A percentile compares a stretch with the other conserved stretches of the same genome.
phyloP scores from a whole-genome alignment of 2,888 invertebrate species.

The Amiota minor region DNA sequence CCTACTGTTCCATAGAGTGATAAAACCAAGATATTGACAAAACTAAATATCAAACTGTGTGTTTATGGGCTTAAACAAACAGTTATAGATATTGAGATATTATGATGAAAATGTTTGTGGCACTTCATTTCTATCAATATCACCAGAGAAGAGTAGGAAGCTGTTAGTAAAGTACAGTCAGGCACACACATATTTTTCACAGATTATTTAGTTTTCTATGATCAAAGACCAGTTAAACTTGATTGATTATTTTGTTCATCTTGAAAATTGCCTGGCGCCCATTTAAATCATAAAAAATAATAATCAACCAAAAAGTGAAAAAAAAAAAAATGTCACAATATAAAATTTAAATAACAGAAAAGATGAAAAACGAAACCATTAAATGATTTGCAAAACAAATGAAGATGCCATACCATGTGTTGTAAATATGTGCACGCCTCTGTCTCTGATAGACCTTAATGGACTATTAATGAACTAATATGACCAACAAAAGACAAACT shows the following conservation, averaged over 20 bases:
- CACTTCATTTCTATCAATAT: too few species aligned
- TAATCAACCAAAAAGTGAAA: not conserved
- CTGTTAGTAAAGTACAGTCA: too few species aligned
- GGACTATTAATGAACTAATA: conserved; percentile 7
- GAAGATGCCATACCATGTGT: not conserved
- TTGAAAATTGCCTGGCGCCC: not conserved
- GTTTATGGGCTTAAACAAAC: too few species aligned
- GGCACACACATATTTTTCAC: too few species aligned
- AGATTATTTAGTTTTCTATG: too few species aligned
- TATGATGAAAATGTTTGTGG: too few species aligned
- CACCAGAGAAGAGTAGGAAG: too few species aligned
- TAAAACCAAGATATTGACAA: too few species aligned
- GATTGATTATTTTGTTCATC: not conserved
- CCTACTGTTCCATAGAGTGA: too few species aligned
- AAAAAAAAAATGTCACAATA: not conserved
- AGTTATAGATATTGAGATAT: too few species aligned
- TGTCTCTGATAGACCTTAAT: conserved; percentile 3
- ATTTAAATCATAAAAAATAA: conserved; percentile 9
- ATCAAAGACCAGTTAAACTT: not conserved
- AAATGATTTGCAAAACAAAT: conserved; percentile 17
- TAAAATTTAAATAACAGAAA: not conserved
- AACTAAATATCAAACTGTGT: too few species aligned
- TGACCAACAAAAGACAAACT: not conserved
- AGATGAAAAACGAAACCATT: not conserved
- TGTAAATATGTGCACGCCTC: not conserved